Base-by-base conservation (phyloP, 2,888 invertebrate genomes). In the Hyalella azteca region DNA sequence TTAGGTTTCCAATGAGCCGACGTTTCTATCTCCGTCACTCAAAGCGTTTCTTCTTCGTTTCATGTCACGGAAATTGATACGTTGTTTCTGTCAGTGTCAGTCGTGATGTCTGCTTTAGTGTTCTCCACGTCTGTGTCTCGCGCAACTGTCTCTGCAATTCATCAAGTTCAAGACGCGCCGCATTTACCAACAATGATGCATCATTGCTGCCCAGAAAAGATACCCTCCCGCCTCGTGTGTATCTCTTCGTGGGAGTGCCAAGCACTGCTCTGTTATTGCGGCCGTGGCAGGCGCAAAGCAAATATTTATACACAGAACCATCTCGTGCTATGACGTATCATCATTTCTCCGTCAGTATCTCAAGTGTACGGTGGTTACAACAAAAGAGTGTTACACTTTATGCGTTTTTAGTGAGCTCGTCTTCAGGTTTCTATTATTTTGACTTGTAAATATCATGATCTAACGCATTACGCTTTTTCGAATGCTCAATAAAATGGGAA, bases 151-250 rank as follows among this genome's bases (percentile, higher is more conserved):
- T 54, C 7, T 19, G 36, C 66, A 66, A 66, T 66, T 36, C 36
- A 29, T 66, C 66, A 66, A 22, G 66, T 66, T 36, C 36, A 66
- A 66, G 66, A 15, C 32, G 36, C 66, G 54, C 11, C 26, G 26
- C 66, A 11, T 29, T 15, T n/a, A 66, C 66, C 32, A 66, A 66
- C 66, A 66, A 66, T 66, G 66, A 66, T 66, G 66, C 66, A 66
- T 66, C 66, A 36, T 36, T 15, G 66, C 66, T 32, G 19, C 19
- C 36, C 66, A 36, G 36, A 7, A n/a, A n/a, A 54, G 54, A 66
- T 66, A 32, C 36, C 36, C 66, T 66, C 11, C 45, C 15, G 66
- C 36, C 60, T 66, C 39, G 4, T 32, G 66, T 36, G n/a, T 66
- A 66, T 66, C 66, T 66, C 36, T 66, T 66, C 36, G 19, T 32